These are phyloP conservation scores for Varanus salvator DNA, from an alignment of 2,113 vertebrate genomes.

Conservation along the genomic window DNA sequence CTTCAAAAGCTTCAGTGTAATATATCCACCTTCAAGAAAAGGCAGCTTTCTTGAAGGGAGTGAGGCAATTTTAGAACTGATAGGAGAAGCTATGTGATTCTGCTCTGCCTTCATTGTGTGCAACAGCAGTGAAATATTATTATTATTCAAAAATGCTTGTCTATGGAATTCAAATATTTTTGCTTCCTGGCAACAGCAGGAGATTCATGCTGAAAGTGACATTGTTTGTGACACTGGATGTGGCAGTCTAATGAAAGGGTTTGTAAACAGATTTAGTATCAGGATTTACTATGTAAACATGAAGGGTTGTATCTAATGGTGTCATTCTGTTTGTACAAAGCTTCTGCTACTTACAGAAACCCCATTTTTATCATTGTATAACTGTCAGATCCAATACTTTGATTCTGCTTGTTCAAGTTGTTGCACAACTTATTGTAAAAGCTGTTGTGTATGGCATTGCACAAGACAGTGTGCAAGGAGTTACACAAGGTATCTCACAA, in stretches of 20 bases:
- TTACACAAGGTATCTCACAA: no score
- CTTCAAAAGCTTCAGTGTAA: background rate
- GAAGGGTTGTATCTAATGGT: background rate
- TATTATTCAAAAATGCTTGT: slow-evolving; percentile 27
- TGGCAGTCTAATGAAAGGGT: slow-evolving; percentile 27
- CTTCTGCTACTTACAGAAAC: no score
- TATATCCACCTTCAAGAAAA: background rate
- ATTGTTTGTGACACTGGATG: slow-evolving; percentile 17
- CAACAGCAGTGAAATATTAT: background rate
- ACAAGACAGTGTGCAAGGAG: no score
- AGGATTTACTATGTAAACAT: slow-evolving; percentile 32
- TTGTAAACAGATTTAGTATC: slow-evolving; percentile 40
- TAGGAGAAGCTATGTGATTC: background rate
- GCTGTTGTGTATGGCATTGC: no score
- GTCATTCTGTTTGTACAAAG: no score
- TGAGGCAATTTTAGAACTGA: background rate
- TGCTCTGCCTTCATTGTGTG: background rate
- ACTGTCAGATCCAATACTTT: no score
- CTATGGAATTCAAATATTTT: slow-evolving; percentile 8
- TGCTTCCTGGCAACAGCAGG: background rate
- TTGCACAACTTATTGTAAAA: no score
- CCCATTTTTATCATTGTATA: no score
- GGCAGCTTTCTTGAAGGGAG: background rate
- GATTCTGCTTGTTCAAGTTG: no score
- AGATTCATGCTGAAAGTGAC: slow-evolving; percentile 31